Conservation (phyloP, 2,888 invertebrate species). For the Proisotoma minuta region DNA sequence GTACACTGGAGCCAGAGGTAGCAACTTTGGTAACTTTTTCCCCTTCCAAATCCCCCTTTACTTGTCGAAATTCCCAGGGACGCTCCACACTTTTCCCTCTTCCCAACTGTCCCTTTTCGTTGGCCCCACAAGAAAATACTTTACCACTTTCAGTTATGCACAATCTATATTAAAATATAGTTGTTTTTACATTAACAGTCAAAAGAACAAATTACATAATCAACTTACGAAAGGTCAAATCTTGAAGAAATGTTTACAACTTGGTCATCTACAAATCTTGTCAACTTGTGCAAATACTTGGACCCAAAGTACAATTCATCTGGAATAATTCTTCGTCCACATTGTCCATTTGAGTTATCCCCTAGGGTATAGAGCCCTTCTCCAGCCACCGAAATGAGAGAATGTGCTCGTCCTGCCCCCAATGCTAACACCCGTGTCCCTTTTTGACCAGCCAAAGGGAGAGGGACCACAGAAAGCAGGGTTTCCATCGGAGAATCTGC, state of each 20-base stretch:
- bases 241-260: constrained; percentile 73
- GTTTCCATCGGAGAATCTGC: constrained; percentile 63
- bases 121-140: constrained; percentile 87
- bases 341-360: constrained; percentile 91
- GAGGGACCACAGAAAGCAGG: constrained; percentile 59
- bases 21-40: constrained; percentile 77
- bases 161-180: constrained; percentile 55
- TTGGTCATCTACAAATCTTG: constrained; percentile 54
- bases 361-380: constrained; percentile 80
- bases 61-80: constrained; percentile 59
- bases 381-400: constrained; percentile 68
- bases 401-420: constrained; percentile 83
- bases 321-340: constrained; percentile 72
- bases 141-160: constrained; percentile 73
- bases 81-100: constrained; percentile 60
- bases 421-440: constrained; percentile 57
- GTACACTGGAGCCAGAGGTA: constrained; percentile 75
- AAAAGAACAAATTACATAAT: neutral
- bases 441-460: constrained; percentile 41
- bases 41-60: constrained; percentile 74
- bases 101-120: constrained; percentile 92
- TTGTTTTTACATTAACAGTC: neutral
- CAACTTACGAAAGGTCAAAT: constrained; percentile 75
- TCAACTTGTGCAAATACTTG: constrained; percentile 60
- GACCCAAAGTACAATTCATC: constrained; percentile 70